phyloP scores from a whole-genome alignment of 2,113 vertebrate genomes.

The Myotis yumanensis region DNA sequence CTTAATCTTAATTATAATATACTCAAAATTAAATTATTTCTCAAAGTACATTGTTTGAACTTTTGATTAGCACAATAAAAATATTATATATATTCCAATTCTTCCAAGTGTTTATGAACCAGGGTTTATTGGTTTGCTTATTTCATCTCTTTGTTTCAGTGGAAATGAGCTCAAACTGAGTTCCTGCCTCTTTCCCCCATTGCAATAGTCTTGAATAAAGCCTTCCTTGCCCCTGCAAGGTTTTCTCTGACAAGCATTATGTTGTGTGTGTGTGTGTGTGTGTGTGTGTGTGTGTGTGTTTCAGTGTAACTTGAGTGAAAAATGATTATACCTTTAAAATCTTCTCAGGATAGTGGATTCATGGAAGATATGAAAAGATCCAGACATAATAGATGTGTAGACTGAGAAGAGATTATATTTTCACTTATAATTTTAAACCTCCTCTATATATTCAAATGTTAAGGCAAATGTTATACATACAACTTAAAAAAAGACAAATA shows the following conservation, averaged over 20 bases:
- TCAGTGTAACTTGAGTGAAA: not conserved
- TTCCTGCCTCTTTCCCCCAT: too few species aligned
- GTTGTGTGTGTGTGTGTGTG: not conserved
- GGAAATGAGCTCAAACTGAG: too few species aligned
- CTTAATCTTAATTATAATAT: constrained; percentile 53
- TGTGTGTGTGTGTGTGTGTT: not conserved
- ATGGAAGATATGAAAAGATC: not conserved
- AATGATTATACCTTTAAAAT: not conserved
- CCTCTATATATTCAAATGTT: not conserved
- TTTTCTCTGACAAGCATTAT: too few species aligned
- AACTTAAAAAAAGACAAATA: too few species aligned
- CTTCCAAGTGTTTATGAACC: not conserved
- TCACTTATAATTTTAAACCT: not conserved
- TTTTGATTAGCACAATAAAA: not conserved
- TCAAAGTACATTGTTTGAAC: not conserved
- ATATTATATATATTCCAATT: not conserved
- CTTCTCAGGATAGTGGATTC: not conserved
- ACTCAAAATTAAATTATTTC: constrained; percentile 66
- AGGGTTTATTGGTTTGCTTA: not conserved
- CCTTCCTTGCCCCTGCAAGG: too few species aligned
- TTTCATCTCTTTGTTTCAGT: too few species aligned
- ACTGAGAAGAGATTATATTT: not conserved
- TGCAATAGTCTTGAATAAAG: too few species aligned
- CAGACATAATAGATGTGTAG: not conserved
- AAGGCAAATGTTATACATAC: not conserved